Conservation (phyloP, 2,888 invertebrate genomes). For the Rhimphoctona megacephalus region DNA sequence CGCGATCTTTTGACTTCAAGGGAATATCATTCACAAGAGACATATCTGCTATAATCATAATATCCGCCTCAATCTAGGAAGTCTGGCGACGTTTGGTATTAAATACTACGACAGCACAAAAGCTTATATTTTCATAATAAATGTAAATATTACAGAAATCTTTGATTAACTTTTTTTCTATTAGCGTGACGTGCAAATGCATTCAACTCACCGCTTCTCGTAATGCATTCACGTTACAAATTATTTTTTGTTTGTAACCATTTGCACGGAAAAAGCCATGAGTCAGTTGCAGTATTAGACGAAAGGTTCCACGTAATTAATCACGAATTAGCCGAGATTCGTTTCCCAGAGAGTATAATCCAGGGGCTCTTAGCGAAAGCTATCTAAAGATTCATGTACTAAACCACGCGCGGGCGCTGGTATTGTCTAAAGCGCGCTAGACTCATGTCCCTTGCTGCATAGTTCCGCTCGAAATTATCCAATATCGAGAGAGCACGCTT, state of each 20-base stretch:
- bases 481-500: constrained; percentile 46
- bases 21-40: constrained; percentile 10
- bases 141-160: neutral
- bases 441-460: constrained; percentile 15
- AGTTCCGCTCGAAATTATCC: constrained; percentile 49
- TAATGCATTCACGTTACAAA: neutral
- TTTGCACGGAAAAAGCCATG: constrained; percentile 1
- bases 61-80: neutral
- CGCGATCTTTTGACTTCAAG: constrained; percentile 10
- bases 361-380: constrained; percentile 52
- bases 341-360: constrained; percentile 51
- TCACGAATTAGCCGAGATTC: constrained; percentile 61
- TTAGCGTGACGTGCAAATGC: neutral
- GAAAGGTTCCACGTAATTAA: constrained; percentile 58
- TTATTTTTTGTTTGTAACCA: neutral
- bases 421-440: constrained; percentile 2
- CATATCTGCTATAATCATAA: neutral
- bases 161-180: neutral
- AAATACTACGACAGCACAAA: neutral
- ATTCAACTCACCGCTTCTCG: neutral
- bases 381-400: constrained; percentile 37
- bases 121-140: neutral
- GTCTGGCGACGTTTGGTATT: neutral
- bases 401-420: constrained; percentile 28
- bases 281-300: constrained; percentile 4